Evolutionary conservation across 2,888 invertebrate species (phyloP).

Genomic region (Melitaea athalia): DNA sequence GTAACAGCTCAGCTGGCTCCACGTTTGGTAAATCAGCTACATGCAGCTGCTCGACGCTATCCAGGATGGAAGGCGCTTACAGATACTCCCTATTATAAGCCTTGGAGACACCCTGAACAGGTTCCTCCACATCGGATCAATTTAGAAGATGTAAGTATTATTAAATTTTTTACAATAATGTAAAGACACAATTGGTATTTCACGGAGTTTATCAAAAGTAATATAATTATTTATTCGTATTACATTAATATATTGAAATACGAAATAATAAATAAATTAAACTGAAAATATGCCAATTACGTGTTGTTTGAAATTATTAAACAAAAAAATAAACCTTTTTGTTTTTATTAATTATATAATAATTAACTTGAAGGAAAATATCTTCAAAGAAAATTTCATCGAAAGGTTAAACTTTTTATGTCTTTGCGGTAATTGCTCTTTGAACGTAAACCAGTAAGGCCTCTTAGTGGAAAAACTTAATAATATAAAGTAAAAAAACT

Average conservation of each 20-base stretch:
- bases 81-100: conserved; percentile 88
- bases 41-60: conserved; percentile 92
- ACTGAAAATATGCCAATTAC: no score
- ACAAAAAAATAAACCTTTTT: not conserved
- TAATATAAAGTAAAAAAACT: conserved; percentile 13
- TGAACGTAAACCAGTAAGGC: conserved; percentile 15
- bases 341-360: not conserved
- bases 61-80: conserved; percentile 90
- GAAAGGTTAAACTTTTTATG: not conserved
- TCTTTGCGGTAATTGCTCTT: not conserved
- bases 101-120: conserved; percentile 95
- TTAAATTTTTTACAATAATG: not conserved
- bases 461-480: conserved; percentile 15
- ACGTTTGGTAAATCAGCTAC: conserved; percentile 90
- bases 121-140: conserved; percentile 87
- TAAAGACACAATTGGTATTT: not conserved
- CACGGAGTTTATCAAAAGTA: no score
- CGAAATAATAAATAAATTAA: no score
- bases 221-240: no score
- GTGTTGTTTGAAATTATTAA: not conserved
- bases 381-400: conserved; percentile 19
- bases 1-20: conserved; percentile 93
- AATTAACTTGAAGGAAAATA: not conserved
- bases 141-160: conserved; percentile 84
- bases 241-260: no score